Percentiles rank a stretch among this genome's conserved stretches.
Evolutionary conservation across 2,113 vertebrate genomes (phyloP).

Genomic region (Oreochromis spilurus): DNA sequence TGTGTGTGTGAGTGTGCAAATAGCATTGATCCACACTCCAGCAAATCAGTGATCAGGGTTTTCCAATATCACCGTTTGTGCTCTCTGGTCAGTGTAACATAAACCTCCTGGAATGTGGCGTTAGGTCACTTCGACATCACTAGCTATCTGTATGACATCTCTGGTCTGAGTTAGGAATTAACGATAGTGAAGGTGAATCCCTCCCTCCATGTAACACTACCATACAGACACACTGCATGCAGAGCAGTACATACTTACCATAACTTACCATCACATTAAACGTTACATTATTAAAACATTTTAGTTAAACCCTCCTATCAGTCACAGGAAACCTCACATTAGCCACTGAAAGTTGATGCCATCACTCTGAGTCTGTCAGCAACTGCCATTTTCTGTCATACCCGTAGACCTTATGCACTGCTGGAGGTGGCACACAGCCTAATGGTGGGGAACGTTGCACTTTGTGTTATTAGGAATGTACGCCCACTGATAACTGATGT

Average conservation of each 20-base stretch:
- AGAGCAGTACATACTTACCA: no score
- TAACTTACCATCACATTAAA: background rate
- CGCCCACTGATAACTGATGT: background rate
- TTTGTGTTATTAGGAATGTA: background rate
- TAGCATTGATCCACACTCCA: background rate
- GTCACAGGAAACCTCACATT: slow-evolving; percentile 10
- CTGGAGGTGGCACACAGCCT: background rate
- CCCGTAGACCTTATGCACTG: background rate
- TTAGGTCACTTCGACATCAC: slow-evolving; percentile 12
- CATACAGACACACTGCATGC: background rate
- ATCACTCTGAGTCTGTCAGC: slow-evolving; percentile 13
- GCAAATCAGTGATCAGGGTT: background rate
- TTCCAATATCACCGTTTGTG: background rate
- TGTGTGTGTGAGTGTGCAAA: background rate
- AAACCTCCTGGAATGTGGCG: background rate
- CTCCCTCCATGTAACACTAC: background rate
- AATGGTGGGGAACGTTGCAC: background rate
- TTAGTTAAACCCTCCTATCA: background rate
- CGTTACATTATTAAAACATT: background rate
- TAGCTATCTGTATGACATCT: background rate
- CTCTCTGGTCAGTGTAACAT: background rate
- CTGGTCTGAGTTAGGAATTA: background rate
- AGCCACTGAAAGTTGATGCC: background rate
- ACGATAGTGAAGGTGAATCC: background rate
- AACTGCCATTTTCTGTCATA: slow-evolving; percentile 13